Evolutionary conservation across 2,888 invertebrate species (phyloP).

Genomic region (Plemyria rubiginata): DNA sequence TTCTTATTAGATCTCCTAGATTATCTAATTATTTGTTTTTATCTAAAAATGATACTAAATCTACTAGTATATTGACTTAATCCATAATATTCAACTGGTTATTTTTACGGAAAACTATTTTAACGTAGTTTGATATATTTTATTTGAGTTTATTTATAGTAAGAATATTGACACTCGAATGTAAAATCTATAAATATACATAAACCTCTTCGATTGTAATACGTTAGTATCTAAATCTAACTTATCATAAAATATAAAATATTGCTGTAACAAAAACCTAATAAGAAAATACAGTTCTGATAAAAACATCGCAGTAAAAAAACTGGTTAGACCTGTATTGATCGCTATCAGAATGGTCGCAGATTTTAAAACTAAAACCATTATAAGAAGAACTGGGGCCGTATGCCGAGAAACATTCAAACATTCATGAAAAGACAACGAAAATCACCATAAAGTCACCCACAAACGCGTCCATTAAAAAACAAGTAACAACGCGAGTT

Average conservation of each 20-base stretch:
- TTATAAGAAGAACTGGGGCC: neutral
- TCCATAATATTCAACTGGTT: neutral
- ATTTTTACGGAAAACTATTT: neutral
- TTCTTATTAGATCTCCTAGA: no score
- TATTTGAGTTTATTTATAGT: neutral
- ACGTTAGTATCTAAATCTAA: conserved; percentile 1
- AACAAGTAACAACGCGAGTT: neutral
- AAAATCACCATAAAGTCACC: neutral
- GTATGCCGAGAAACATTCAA: neutral
- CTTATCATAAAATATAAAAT: conserved; percentile 15
- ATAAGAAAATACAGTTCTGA: conserved; percentile 10
- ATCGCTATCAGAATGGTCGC: conserved; percentile 14
- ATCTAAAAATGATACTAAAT: no score
- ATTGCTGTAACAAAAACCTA: conserved; percentile 25
- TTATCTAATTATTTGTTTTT: no score
- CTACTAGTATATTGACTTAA: no score
- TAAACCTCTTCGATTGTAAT: conserved; percentile 6
- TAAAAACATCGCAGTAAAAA: conserved; percentile 23
- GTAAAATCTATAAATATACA: neutral
- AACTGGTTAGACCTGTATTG: conserved; percentile 20
- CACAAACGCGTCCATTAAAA: neutral
- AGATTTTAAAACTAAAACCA: conserved; percentile 12
- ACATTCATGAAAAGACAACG: neutral
- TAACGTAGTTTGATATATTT: neutral
- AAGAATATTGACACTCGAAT: neutral